Evolutionary conservation across 2,113 vertebrate genomes (phyloP).

Genomic region (Cyphomyrus plagiostoma): DNA sequence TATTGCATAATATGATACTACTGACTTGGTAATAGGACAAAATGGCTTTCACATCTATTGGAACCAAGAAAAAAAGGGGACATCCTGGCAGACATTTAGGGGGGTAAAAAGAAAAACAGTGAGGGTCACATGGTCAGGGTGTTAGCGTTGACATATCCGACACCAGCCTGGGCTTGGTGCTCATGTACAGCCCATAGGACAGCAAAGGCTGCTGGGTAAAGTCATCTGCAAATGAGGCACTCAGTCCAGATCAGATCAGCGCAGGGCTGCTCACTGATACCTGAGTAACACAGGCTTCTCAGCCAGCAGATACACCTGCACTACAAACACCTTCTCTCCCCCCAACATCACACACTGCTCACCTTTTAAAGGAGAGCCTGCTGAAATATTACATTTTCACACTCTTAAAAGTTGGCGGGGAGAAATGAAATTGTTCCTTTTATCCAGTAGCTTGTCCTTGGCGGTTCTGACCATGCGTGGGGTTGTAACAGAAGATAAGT

Average conservation of each 20-base stretch:
- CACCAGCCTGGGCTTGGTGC: neutral
- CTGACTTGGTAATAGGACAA: constrained; percentile 9
- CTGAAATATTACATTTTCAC: neutral
- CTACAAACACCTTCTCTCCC: neutral
- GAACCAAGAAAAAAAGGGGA: neutral
- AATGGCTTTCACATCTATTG: constrained; percentile 24
- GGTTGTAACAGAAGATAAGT: constrained; percentile 18
- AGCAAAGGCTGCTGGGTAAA: neutral
- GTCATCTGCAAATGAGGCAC: neutral
- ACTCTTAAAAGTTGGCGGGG: neutral
- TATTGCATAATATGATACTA: constrained; percentile 5
- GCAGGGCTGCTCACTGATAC: neutral
- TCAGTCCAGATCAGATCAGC: neutral
- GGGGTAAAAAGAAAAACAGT: neutral
- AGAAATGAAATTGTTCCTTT: neutral
- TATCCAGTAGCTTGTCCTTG: neutral
- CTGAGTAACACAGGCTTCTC: neutral
- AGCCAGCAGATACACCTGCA: neutral
- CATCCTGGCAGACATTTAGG: neutral
- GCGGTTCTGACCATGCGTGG: constrained; percentile 14
- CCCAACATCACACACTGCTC: neutral
- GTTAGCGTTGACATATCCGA: neutral
- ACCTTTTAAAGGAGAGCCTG: neutral
- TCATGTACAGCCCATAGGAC: neutral
- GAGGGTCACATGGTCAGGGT: neutral